Conservation (phyloP, 2,797 vertebrate genomes). For the Spheniscus humboldti region DNA sequence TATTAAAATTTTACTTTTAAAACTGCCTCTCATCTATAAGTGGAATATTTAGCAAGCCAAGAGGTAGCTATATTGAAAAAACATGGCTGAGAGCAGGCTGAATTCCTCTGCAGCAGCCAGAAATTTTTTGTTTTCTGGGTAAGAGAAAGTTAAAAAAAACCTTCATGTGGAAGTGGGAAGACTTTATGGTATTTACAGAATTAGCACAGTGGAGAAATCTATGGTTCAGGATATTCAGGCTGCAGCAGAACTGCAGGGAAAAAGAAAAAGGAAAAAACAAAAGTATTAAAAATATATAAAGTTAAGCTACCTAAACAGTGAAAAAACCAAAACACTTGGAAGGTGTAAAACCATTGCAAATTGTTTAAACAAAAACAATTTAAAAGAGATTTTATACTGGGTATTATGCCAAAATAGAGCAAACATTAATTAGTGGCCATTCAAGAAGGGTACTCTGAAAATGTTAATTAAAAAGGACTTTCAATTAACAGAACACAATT, state of each 20-base stretch:
- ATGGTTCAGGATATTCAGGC: neutral
- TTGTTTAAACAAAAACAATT: neutral
- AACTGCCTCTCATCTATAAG: neutral
- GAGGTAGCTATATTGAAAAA: neutral
- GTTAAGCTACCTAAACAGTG: neutral
- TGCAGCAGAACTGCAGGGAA: neutral
- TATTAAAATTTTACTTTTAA: neutral
- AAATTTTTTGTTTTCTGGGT: neutral
- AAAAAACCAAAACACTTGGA: neutral
- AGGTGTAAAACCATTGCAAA: neutral
- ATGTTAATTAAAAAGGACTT: constrained; percentile 2
- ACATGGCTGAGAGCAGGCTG: neutral
- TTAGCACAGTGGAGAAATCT: neutral
- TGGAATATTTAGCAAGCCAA: neutral
- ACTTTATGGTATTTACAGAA: neutral
- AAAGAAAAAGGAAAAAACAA: neutral
- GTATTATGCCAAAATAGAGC: neutral
- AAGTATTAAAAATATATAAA: neutral
- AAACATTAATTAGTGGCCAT: neutral
- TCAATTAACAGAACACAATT: neutral
- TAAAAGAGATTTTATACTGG: neutral
- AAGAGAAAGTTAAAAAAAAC: neutral
- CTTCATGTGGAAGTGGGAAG: neutral
- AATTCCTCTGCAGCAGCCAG: neutral
- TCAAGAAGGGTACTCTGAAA: neutral